Evolutionary conservation across 2,113 vertebrate genomes (phyloP).

Genomic region (Phaetusa simplex): DNA sequence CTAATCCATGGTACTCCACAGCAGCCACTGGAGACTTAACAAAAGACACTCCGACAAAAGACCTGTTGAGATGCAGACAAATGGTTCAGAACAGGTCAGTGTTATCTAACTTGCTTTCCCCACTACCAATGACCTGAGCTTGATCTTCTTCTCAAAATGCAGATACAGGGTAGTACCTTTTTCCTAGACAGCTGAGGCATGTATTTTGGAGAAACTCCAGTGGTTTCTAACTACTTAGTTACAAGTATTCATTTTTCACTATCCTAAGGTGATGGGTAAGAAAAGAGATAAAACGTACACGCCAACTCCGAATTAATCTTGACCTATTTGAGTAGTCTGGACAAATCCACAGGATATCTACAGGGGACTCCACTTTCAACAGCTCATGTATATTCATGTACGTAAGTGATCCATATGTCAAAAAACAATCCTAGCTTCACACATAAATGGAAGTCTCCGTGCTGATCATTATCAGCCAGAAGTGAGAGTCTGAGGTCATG

Average conservation of each 20-base stretch:
- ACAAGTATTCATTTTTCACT: neutral
- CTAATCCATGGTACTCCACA: neutral
- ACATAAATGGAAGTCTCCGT: neutral
- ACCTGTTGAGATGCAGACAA: neutral
- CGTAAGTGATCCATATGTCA: neutral
- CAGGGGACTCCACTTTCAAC: neutral
- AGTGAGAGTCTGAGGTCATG: neutral
- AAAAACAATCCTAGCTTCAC: neutral
- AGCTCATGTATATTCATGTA: neutral
- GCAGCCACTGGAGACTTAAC: neutral
- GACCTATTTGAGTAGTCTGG: neutral
- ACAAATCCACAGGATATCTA: neutral
- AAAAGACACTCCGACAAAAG: neutral
- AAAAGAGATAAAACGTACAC: neutral
- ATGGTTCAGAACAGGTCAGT: neutral
- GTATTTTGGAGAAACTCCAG: neutral
- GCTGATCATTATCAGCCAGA: neutral
- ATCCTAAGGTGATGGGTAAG: neutral
- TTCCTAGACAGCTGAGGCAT: neutral
- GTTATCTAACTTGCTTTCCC: neutral
- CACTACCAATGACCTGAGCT: neutral
- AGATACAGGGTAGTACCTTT: neutral
- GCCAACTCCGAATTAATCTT: neutral
- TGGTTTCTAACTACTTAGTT: neutral
- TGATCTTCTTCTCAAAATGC: neutral